These are phyloP conservation scores for Mythimna albipuncta DNA, from an alignment of 2,888 invertebrate species.

Conservation along the genomic window DNA sequence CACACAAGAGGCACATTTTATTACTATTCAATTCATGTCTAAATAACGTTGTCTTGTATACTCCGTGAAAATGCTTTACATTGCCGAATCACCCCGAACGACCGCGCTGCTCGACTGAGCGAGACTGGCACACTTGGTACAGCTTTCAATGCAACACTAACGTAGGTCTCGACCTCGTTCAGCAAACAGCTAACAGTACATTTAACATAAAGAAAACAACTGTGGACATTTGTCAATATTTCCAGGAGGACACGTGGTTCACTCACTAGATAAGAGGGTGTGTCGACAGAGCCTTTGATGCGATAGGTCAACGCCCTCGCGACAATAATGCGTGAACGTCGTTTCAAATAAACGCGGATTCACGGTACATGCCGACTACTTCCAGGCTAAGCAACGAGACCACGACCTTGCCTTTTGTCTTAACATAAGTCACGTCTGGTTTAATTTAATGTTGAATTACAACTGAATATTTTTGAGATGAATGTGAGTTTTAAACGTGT, in stretches of 20 bases:
- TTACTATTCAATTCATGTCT: slow-evolving; percentile 69
- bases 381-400: slow-evolving; percentile 27
- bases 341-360: slow-evolving; percentile 15
- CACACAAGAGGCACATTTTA: slow-evolving; percentile 76
- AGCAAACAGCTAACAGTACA: slow-evolving; percentile 61
- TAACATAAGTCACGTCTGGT: slow-evolving; percentile 12
- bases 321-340: slow-evolving; percentile 10
- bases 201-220: slow-evolving; percentile 63
- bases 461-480: slow-evolving; percentile 37
- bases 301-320: slow-evolving; percentile 25
- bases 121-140: slow-evolving; percentile 51
- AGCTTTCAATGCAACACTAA: slow-evolving; percentile 50
- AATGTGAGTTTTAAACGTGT: slow-evolving; percentile 48
- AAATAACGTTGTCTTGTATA: slow-evolving; percentile 55
- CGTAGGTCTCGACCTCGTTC: slow-evolving; percentile 37
- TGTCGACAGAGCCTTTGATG: slow-evolving; percentile 24
- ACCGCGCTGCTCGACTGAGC: slow-evolving; percentile 45
- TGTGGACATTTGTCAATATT: slow-evolving; percentile 61
- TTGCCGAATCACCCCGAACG: slow-evolving; percentile 83
- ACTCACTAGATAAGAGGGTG: slow-evolving; percentile 32
- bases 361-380: slow-evolving; percentile 30
- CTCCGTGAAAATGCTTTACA: slow-evolving; percentile 70
- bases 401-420: slow-evolving; percentile 21
- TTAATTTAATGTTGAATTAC: slow-evolving; percentile 17
- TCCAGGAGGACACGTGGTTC: slow-evolving; percentile 51